These are phyloP conservation scores for Tetragonula clypearis DNA, from an alignment of 1,140 invertebrate species.

Conservation along the genomic window DNA sequence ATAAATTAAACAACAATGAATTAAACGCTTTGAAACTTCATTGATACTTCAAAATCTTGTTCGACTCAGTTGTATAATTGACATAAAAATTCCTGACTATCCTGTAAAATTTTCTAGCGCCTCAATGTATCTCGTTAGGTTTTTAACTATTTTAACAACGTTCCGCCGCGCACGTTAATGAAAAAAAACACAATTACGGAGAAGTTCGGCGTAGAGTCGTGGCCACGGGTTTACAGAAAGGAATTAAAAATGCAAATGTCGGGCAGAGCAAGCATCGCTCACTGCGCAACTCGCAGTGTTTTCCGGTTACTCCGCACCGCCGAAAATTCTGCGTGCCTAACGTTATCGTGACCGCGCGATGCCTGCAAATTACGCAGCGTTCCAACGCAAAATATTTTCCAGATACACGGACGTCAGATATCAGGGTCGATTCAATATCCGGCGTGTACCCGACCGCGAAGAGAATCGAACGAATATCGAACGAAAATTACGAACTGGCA, in stretches of 20 bases:
- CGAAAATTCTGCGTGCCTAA: conserved; percentile 17
- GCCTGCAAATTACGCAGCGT: not conserved
- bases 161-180: not conserved
- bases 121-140: too few relatives aligned
- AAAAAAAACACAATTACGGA: not conserved
- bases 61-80: too few relatives aligned
- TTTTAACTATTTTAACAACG: too few relatives aligned
- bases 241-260: conserved; percentile 30
- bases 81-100: too few relatives aligned
- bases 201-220: not conserved
- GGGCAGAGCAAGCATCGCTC: not conserved
- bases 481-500: not conserved
- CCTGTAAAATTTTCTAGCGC: too few relatives aligned
- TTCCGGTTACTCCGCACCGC: too few relatives aligned
- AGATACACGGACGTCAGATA: too few relatives aligned
- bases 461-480: not conserved
- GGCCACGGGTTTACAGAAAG: too few relatives aligned
- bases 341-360: not conserved
- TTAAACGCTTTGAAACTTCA: too few relatives aligned
- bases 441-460: not conserved
- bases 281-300: not conserved
- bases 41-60: too few relatives aligned
- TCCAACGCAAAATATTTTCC: not conserved
- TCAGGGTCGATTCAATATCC: not conserved
- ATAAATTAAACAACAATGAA: too few relatives aligned